These are phyloP conservation scores for Hippocampus mohnikei DNA, from an alignment of 2,113 vertebrate genomes.

Conservation along the genomic window DNA sequence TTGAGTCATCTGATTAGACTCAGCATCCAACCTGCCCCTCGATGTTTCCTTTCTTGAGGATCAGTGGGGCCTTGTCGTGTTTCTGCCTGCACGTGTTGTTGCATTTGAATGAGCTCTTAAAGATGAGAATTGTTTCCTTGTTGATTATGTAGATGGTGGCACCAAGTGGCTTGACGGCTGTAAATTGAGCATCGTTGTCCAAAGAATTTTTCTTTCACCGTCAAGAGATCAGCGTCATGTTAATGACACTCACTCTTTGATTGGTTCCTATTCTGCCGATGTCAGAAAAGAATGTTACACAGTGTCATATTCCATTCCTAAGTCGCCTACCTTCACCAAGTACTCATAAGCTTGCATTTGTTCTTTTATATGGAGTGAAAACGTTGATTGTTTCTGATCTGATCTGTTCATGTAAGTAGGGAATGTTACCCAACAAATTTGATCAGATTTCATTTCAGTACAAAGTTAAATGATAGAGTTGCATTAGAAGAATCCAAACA, in stretches of 20 bases:
- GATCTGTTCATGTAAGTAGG: neutral
- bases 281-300: neutral
- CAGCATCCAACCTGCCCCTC: slow-evolving; percentile 7
- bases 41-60: slow-evolving; percentile 6
- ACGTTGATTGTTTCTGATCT: neutral
- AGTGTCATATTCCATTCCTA: neutral
- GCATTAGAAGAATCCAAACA: slow-evolving; percentile 1
- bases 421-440: neutral
- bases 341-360: no score
- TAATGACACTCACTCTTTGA: neutral
- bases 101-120: slow-evolving; percentile 19
- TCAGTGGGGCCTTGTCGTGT: neutral
- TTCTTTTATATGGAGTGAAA: neutral
- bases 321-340: no score
- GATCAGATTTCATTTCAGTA: neutral
- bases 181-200: neutral
- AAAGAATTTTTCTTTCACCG: neutral
- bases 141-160: neutral
- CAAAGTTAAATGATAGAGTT: neutral
- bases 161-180: neutral
- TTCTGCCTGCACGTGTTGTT: slow-evolving; percentile 5
- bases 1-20: slow-evolving; percentile 37
- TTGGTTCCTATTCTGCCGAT: neutral
- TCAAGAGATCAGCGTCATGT: neutral
- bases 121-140: neutral